Percentiles rank a stretch among this genome's conserved stretches.
These are phyloP conservation scores for Coptodon rendalli DNA, from an alignment of 2,113 vertebrate species.

Conservation along the genomic window DNA sequence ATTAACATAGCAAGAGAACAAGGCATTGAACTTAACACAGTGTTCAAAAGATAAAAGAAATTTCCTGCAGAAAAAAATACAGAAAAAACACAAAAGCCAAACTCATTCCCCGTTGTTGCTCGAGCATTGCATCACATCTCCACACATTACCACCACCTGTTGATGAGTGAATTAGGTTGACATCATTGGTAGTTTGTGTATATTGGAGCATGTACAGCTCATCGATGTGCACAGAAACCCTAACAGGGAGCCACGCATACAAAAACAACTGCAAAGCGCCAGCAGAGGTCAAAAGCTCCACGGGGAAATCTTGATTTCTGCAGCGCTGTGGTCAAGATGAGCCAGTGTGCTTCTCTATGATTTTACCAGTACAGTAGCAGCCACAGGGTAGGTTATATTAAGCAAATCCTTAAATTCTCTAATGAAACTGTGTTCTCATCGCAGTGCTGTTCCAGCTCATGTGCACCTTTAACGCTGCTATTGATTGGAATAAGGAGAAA, in stretches of 20 bases:
- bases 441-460: neutral
- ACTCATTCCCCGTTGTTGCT: neutral
- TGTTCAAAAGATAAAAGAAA: neutral
- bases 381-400: neutral
- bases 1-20: neutral
- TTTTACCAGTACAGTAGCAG: neutral
- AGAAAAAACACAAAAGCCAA: neutral
- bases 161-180: neutral
- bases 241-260: neutral
- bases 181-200: neutral
- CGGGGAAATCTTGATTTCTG: neutral
- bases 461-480: conserved; percentile 18
- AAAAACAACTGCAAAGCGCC: neutral
- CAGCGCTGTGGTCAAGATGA: neutral
- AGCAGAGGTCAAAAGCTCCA: neutral
- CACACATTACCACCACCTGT: neutral
- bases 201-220: neutral
- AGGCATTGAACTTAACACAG: neutral
- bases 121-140: neutral
- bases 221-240: neutral
- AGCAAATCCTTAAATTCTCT: neutral
- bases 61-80: neutral
- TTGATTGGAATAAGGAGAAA: conserved; percentile 10
- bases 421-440: neutral
- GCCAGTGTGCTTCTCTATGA: neutral